Base-by-base conservation (phyloP, 2,888 invertebrate genomes). In the Mesorhabditis sp. region DNA sequence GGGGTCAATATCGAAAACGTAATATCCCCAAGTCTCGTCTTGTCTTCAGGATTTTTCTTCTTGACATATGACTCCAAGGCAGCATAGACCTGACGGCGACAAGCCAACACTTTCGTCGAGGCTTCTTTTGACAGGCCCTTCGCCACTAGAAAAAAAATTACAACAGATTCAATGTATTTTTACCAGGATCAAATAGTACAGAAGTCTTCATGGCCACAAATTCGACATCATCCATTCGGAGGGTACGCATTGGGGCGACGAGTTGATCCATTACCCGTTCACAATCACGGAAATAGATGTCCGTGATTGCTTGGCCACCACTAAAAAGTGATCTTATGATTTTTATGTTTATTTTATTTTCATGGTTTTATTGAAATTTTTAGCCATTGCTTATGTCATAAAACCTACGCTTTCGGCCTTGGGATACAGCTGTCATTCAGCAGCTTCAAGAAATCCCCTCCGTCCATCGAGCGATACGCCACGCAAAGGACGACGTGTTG, bases 181-280 rank as follows among this genome's bases (percentile, higher is more conserved):
- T 86, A 96, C 96, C 93, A 78, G 97, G 97, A 88, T 98, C 97
- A 86, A 98, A 98, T 88, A 98, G 96, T 68, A 98, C 95, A 86
- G 98, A 92, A 66, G 97, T 95, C 88, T 97, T 98, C 79, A 98
- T 90, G 86, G 97, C 97, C 69, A 97, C 95, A 87, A 97, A 94
- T 88, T 98, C 98, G 0, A 94, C 93, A 87, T 97, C 96, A 87
- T 98, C 97, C 80, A 98, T 93, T 58, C 79, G 76, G 65, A 80
- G 70, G 86, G 95, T 95, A 65, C 92, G 90, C 88, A 98, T 90
- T 61, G 96, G 96, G 86, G 92, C 92, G 68, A 98, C 95, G 76
- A 98, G 90, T 87, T 97, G 95, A 87, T 98, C 96, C 90, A 98
- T 92, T 69, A 98, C 93, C 68, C 96, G 90, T 82, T 92, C 91